Evolutionary conservation across 2,888 invertebrate genomes (phyloP).

Genomic region (Azorinus chamasolen): DNA sequence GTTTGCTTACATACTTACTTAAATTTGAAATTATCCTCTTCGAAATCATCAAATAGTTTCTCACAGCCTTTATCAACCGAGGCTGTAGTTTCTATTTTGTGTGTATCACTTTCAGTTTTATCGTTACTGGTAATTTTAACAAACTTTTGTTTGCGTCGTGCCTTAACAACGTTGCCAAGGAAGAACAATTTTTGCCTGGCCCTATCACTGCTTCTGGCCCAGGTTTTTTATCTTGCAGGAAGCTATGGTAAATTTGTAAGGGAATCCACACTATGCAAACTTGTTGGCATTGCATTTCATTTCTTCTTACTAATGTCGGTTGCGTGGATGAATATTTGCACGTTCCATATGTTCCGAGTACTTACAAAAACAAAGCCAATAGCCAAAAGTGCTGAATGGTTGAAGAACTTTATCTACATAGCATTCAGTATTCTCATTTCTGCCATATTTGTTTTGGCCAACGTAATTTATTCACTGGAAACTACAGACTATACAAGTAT

Average conservation of each 20-base stretch:
- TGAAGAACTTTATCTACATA: slow-evolving; percentile 14
- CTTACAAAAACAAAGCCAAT: slow-evolving; percentile 6
- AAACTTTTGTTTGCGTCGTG: too few species aligned
- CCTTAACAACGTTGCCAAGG: too few species aligned
- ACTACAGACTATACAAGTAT: not conserved
- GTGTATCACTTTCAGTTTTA: too few species aligned
- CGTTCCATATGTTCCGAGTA: slow-evolving; percentile 39
- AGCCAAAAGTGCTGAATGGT: not conserved
- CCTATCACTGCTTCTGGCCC: slow-evolving; percentile 25
- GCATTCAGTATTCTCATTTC: not conserved
- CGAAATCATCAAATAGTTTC: too few species aligned
- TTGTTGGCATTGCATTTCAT: slow-evolving; percentile 41
- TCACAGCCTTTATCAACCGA: too few species aligned
- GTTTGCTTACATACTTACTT: too few species aligned
- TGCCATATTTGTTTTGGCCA: not conserved
- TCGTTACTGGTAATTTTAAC: too few species aligned
- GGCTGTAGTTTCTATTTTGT: too few species aligned
- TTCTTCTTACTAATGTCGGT: slow-evolving; percentile 47
- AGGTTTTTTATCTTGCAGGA: slow-evolving; percentile 29
- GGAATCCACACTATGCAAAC: slow-evolving; percentile 30
- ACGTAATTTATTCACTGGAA: not conserved
- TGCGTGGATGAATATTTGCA: slow-evolving; percentile 61
- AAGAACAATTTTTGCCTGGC: too few species aligned
- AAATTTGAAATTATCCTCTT: too few species aligned
- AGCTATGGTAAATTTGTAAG: slow-evolving; percentile 15